Base-by-base conservation (phyloP, 2,113 vertebrate genomes). In the Anguilla rostrata region DNA sequence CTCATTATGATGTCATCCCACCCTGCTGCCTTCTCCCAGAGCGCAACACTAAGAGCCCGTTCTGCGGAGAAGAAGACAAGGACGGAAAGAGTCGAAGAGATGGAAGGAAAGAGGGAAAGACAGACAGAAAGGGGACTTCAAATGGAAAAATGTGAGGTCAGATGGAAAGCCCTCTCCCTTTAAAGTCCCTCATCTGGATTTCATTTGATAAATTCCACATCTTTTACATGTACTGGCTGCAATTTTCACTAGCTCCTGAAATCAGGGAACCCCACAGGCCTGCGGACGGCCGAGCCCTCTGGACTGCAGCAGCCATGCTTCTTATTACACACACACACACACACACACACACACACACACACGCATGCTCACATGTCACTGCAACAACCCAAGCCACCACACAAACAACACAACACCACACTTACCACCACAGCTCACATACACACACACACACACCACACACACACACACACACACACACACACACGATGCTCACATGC, bases 201-300 rank as follows among this genome's bases (percentile, higher is more conserved):
- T 94, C 87, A 93, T 95, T 95, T 94, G 20, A 94, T 93, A 92
- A 94, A 95, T 94, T 95, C 94, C 94, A 93, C 91, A 93, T 93
- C 92, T 94, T 94, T 95, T 91, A 94, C 91, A 93, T 92, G 91
- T 92, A 93, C 93, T 91, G 92, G 90, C 90, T 86, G 83, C 90
- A 91, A 90, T 93, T 93, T 93, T 93, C 92, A 92, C 91, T 86
- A 88, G 92, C 91, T 94, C 89, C 92, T 88, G 91, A 91, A 91
- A 91, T 87, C 60, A 83, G 87, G 80, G 85, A 92, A 83, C 87
- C 14, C 80, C 49, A 83, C 57, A 83, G 86, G 86, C 84, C 40
- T 85, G 63, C 29, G 79, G 82, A 86, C 78, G 89, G 84, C 88
- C 84, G 9, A 83, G 39, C 26, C 16, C 40, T 85, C 78, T 82